Percentiles rank a stretch among this genome's conserved stretches.
phyloP scores from a whole-genome alignment of 2,113 vertebrate genomes.

The Equus przewalskii region DNA sequence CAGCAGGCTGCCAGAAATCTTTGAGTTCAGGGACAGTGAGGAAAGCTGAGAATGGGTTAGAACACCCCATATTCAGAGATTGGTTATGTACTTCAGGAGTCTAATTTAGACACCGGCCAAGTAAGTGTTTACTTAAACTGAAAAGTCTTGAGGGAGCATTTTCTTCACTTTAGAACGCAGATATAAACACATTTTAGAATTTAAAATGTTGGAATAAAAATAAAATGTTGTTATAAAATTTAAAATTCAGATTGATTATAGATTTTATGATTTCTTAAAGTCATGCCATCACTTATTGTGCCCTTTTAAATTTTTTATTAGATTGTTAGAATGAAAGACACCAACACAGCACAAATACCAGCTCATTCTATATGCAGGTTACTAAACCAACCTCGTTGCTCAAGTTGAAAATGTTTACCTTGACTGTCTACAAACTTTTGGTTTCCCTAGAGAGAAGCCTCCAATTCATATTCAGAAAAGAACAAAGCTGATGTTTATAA shows the following conservation, averaged over 20 bases:
- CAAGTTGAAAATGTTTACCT: neutral
- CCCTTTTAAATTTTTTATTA: neutral
- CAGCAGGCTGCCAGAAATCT: neutral
- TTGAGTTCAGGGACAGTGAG: neutral
- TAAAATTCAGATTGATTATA: conserved; percentile 20
- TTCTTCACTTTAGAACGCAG: neutral
- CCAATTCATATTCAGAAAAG: neutral
- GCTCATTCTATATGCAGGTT: neutral
- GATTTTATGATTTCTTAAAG: neutral
- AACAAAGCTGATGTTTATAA: neutral
- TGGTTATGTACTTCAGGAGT: neutral
- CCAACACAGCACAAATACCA: neutral
- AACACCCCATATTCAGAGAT: neutral
- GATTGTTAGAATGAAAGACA: neutral
- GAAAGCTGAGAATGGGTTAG: neutral
- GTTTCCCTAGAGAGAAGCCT: neutral
- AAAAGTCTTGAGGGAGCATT: neutral
- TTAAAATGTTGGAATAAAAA: neutral
- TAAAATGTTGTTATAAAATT: neutral
- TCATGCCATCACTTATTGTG: neutral
- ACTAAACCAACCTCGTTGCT: neutral
- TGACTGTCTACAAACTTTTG: neutral
- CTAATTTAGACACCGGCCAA: neutral
- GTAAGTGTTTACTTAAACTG: neutral
- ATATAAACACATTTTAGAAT: neutral